phyloP scores from a whole-genome alignment of 2,797 vertebrate genomes.

The Sparus aurata region DNA sequence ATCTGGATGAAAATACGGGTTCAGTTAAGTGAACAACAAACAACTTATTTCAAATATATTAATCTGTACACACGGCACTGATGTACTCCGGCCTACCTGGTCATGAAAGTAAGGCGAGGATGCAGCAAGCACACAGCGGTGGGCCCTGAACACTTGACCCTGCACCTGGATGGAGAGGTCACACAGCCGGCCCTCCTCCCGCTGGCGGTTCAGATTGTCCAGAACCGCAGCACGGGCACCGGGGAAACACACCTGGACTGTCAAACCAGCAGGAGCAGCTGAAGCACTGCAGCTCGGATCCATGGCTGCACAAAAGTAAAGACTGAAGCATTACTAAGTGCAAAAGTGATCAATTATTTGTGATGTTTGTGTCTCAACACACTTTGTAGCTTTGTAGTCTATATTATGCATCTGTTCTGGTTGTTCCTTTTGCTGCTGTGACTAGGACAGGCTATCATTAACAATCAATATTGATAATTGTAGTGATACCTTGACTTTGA shows the following conservation, averaged over 20 bases:
- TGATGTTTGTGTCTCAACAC: neutral
- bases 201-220: constrained; percentile 93
- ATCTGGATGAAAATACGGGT: neutral
- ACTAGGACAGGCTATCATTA: neutral
- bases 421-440: neutral
- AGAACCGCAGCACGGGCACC: constrained; percentile 89
- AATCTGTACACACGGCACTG: neutral
- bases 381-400: neutral
- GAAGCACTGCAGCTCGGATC: constrained; percentile 75
- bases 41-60: neutral
- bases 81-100: constrained; percentile 80
- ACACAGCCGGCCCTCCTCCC: constrained; percentile 92
- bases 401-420: neutral
- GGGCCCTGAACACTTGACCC: constrained; percentile 93
- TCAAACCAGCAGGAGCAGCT: constrained; percentile 68
- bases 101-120: constrained; percentile 97
- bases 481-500: no score
- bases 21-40: neutral
- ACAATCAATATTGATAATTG: no score
- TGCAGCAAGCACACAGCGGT: constrained; percentile 93
- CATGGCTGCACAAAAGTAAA: constrained; percentile 68
- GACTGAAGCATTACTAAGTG: neutral
- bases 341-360: neutral
- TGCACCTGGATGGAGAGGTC: constrained; percentile 94
- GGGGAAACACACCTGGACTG: constrained; percentile 93